Conservation (phyloP, 2,888 invertebrate genomes). For the Notodonta dromedarius region DNA sequence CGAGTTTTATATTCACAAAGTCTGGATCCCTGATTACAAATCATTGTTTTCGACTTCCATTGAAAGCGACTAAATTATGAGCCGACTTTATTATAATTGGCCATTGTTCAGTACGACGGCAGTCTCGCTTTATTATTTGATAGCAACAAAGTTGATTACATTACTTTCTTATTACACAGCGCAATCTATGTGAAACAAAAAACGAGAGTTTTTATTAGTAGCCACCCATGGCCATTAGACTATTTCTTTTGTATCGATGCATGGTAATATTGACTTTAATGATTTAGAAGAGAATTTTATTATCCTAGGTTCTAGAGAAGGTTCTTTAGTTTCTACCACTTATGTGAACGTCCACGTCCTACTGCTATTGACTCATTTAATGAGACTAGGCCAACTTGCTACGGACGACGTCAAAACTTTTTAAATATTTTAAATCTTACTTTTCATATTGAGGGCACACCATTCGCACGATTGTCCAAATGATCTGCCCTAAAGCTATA, state of each 20-base stretch:
- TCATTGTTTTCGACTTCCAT: constrained; percentile 31
- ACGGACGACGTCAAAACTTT: too few relatives aligned
- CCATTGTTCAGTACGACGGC: constrained; percentile 31
- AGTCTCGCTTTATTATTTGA: constrained; percentile 34
- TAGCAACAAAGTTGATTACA: constrained; percentile 31
- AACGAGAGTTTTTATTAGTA: constrained; percentile 16
- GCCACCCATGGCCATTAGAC: constrained; percentile 27
- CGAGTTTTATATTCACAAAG: constrained; percentile 16
- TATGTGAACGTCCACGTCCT: too few relatives aligned
- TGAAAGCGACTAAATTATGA: constrained; percentile 30
- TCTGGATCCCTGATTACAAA: constrained; percentile 26
- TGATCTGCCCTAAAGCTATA: constrained; percentile 40
- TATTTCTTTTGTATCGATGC: too few relatives aligned
- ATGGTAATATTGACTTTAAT: too few relatives aligned
- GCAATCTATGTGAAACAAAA: constrained; percentile 18
- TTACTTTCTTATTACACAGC: constrained; percentile 20
- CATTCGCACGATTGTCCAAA: constrained; percentile 57
- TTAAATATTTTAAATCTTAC: too few relatives aligned
- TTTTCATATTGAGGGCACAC: constrained; percentile 15
- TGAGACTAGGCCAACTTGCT: too few relatives aligned
- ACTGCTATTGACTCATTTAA: too few relatives aligned
- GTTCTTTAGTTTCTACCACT: too few relatives aligned
- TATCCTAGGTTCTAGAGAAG: too few relatives aligned
- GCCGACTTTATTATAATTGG: constrained; percentile 31
- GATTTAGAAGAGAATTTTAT: too few relatives aligned